Conservation (phyloP, 2,113 vertebrate species). For the Cyanoderma ruficeps region DNA sequence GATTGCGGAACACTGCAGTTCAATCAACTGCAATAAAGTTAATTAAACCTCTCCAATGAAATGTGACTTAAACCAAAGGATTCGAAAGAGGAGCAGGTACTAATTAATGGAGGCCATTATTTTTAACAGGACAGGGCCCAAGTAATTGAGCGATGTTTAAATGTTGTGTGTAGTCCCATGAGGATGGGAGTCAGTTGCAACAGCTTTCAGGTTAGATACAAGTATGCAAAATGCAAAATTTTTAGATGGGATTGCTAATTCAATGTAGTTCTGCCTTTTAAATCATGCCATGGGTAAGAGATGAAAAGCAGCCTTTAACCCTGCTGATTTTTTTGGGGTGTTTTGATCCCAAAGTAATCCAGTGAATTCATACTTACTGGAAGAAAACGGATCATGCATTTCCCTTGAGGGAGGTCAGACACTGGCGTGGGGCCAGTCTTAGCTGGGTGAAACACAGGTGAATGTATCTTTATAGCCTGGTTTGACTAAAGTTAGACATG, state of each 20-base stretch:
- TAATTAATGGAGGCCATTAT: conserved; percentile 53
- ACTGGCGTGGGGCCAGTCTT: background rate
- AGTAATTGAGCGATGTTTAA: background rate
- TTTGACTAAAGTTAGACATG: background rate
- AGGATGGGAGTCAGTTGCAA: background rate
- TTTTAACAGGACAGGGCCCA: conserved; percentile 27
- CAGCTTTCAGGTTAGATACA: background rate
- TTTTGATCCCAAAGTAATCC: background rate
- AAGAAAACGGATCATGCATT: background rate
- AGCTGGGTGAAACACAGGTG: background rate
- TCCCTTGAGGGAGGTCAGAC: background rate
- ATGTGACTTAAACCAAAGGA: background rate
- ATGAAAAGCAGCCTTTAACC: background rate
- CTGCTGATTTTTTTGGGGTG: background rate
- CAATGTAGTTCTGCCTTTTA: background rate
- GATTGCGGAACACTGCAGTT: conserved; percentile 3
- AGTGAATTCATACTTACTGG: background rate
- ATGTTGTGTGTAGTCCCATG: background rate
- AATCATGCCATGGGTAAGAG: background rate
- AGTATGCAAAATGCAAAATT: background rate
- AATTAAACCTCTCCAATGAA: conserved; percentile 45
- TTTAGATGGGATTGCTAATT: background rate
- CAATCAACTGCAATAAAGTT: conserved; percentile 58
- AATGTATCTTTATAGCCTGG: background rate
- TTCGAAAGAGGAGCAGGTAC: conserved; percentile 16